phyloP scores from a whole-genome alignment of 2,797 vertebrate species.

The Microctenopoma stevenorrisi region DNA sequence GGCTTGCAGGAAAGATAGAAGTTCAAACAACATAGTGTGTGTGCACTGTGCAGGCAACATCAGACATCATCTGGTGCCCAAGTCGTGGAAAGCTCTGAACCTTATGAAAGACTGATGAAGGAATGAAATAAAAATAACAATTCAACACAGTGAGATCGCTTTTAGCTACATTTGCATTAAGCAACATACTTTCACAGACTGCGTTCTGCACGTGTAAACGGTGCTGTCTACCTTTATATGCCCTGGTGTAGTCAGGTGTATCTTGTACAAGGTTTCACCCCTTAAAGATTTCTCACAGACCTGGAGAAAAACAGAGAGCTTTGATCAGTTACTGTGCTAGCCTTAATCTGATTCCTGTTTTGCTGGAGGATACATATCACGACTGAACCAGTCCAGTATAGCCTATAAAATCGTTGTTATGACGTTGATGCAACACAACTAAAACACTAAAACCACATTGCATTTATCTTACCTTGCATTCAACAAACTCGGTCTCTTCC shows the following conservation, averaged over 20 bases:
- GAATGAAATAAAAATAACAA: background rate
- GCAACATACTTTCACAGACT: background rate
- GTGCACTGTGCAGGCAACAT: background rate
- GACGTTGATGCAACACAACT: no score
- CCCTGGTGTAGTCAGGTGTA: slow-evolving; percentile 81
- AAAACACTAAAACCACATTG: no score
- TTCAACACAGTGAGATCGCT: background rate
- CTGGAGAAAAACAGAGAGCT: slow-evolving; percentile 59
- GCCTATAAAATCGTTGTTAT: no score
- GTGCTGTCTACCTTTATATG: slow-evolving; percentile 81
- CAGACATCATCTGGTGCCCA: background rate
- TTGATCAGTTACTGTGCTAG: background rate
- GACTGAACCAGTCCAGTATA: no score
- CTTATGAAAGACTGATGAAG: background rate
- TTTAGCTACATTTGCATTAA: background rate
- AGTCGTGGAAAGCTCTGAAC: background rate
- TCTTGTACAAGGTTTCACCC: slow-evolving; percentile 82
- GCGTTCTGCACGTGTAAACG: background rate
- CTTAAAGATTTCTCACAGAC: slow-evolving; percentile 82
- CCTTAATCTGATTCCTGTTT: background rate
- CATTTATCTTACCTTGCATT: slow-evolving; percentile 73
- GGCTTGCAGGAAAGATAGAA: background rate
- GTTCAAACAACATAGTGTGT: background rate
- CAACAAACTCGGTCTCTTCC: slow-evolving; percentile 69
- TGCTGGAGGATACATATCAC: no score